Evolutionary conservation across 2,888 invertebrate genomes (phyloP), one percentile per base, ranked within the genome.

Genomic region (Dione juno): DNA sequence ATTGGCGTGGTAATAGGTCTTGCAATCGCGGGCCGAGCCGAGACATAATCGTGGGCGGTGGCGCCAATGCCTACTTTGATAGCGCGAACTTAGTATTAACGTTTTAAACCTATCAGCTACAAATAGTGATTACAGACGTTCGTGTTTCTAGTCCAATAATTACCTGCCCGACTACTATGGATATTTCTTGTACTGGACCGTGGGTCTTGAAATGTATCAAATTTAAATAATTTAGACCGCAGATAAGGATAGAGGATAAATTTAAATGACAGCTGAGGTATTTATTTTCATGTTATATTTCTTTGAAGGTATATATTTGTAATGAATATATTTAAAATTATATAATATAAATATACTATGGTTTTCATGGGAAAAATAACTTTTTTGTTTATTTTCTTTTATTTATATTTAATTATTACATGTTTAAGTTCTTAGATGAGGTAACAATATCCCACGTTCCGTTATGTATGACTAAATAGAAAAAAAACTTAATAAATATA

Each of bases 71-170:
- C 77, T 76, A 75, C 77, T 75, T 75, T 77, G 79, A 81, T 80
- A 80, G 77, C 78, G 74, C 72, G 77, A 78, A 78, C 77, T 78
- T 78, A 78, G 77, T 77, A 78, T 81, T 80, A 82, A 72, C 77
- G 76, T 75, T 75, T 76, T 74, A 74, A 74, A 76, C 73, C 76
- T 86, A 87, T 86, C 88, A 82, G 80, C 81, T 79, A 76, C 80
- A 78, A 81, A 84, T 83, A 79, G 82, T 85, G 88, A 88, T 88
- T 88, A 87, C 81, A 79, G 81, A 80, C 77, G 74, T 77, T 75
- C 82, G 82, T 82, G 81, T 84, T 83, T 82, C 82, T 75, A 83
- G 82, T 83, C 81, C 81, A 84, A 85, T 87, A 88, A 88, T 88
- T 87, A 85, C 81, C 78, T 74, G 75, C 70, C 74, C 63, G 71